Evolutionary conservation across 2,888 invertebrate species (phyloP).

Genomic region (Saturnia pavonia): DNA sequence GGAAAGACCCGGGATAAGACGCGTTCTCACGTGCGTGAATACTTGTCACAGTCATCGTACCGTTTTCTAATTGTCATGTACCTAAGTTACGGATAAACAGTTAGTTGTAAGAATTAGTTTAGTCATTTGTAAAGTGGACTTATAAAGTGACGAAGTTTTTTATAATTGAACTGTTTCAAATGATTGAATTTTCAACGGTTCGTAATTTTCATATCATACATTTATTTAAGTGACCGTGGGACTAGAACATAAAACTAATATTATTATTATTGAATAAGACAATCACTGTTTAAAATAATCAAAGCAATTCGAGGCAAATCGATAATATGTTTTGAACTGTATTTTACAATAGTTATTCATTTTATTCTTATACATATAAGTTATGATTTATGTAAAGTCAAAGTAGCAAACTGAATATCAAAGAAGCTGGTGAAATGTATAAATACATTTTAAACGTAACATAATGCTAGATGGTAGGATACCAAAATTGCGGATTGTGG

Average conservation of each 20-base stretch:
- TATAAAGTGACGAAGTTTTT: neutral
- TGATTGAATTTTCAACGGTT: neutral
- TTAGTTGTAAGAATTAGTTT: conserved; percentile 2
- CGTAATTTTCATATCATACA: neutral
- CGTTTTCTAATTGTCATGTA: conserved; percentile 1
- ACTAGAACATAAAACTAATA: neutral
- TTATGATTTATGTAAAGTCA: neutral
- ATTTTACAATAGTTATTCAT: no score
- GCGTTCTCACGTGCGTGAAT: conserved; percentile 58
- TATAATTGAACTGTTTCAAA: neutral
- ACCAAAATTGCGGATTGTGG: no score
- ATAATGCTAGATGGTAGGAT: no score
- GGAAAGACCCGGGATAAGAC: conserved; percentile 49
- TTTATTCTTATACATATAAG: no score
- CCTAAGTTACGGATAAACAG: conserved; percentile 4
- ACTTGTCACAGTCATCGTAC: conserved; percentile 36
- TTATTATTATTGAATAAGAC: no score
- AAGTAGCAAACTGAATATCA: neutral
- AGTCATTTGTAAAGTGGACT: conserved; percentile 3
- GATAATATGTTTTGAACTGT: no score
- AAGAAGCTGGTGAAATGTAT: neutral
- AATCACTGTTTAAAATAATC: no score
- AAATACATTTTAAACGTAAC: neutral
- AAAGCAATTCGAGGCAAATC: no score
- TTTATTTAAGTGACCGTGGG: no score